Evolutionary conservation across 2,113 vertebrate species (phyloP), one percentile per base, ranked within the genome.

Genomic region (Trichomycterus rosablanca): DNA sequence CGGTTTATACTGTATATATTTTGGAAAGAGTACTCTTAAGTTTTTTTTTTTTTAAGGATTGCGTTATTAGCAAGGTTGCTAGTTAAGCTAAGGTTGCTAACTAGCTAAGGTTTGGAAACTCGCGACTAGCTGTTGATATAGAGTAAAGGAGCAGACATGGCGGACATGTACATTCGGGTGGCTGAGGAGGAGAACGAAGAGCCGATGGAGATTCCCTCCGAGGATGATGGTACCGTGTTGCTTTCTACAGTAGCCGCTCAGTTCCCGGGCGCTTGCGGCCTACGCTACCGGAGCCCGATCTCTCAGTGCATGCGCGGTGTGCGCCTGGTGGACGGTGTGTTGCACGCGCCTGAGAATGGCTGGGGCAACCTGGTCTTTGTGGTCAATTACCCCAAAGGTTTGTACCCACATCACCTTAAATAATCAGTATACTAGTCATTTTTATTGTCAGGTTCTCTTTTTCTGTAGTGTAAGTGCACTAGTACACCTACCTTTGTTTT

Each of bases 331-430:
- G 96, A 98, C 15, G 96, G 96, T 20, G 78, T 95, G 45, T 83
- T 99, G 37, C 94, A 99, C 7, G 93, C 96, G 0, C 96, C 95
- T 0, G 96, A 97, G 16, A 92, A 85, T 1, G 94, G 93, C 44
- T 97, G 96, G 96, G 93, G 93, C 1, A 99, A 95, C 64, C 79
- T 97, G 2, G 91, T 96, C 0, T 99, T 92, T 5, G 91, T 97
- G 1, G 94, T 99, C 2, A 99, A 95, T 77, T 99, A 99, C 52
- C 96, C 96, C 2, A 99, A 99, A 94, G 96, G 95, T 97, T 73
- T 2, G 67, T 20, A n/a, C 16, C 3, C 5, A n/a, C 8, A 5
- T 15, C 2, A 48, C 32, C n/a, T 39, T 12, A 40, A 40, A 5
- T 15, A 14, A 12, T 40, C 4, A n/a, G 1, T 40, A 5, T 40